Base-by-base conservation (phyloP, 1,140 invertebrate genomes). In the Dinothrombium tinctorium region DNA sequence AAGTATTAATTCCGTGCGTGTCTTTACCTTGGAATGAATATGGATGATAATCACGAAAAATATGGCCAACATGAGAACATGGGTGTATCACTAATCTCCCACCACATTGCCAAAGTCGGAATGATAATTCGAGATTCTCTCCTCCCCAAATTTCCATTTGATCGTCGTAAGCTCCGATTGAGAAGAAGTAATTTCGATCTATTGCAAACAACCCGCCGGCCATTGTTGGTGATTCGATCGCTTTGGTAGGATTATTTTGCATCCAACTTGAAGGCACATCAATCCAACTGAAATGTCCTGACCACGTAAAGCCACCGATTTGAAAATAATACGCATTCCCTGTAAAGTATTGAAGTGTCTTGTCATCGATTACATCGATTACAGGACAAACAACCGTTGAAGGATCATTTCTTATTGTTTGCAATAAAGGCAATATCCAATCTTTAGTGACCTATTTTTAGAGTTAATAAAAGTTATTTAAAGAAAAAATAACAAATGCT, bases 51-150 rank as follows among this genome's bases (percentile, higher is more conserved):
- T 76, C 73, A 31, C 81, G 66, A 57, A 86, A 87, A 47, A 87
- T 82, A 56, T 96, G 89, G 0, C 89, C 90, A 33, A 96, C 87
- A 44, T 84, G 68, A 8, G 83, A 90, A 54, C 89, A 95, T 7
- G 87, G 86, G 33, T 90, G 72, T 20, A 76, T 74, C 58, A 77
- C 72, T 43, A 80, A 49, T 56, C 72, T 62, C 61, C 89, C 67
- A 64, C 72, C 64, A 71, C 81, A 70, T 75, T 87, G 64, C 90
- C 90, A 72, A 67, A 89, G 82, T 54, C 89, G 67, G 55, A 96
- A 95, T n/a, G 81, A 87, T 66, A 95, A 84, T 63, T 96, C 89
- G 29, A 95, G 65, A 62, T 95, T 95, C 62, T 95, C 89, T 5
- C 87, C 89, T 25, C 89, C 89, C 70, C 70, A 73, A 12, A 73